phyloP scores from a whole-genome alignment of 2,797 vertebrate genomes.

The Takifugu ocellatus region DNA sequence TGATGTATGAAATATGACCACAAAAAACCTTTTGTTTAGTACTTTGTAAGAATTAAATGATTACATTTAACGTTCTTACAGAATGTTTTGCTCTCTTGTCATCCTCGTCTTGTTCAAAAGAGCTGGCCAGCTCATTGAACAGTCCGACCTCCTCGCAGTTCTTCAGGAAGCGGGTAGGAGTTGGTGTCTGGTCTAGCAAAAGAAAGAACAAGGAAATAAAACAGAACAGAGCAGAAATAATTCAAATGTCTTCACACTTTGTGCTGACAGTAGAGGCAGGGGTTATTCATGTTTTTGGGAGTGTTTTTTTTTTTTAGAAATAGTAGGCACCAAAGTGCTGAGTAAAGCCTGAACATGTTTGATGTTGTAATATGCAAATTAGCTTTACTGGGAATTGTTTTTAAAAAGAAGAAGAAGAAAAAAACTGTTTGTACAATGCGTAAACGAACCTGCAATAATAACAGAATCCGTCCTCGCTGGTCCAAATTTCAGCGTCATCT shows the following conservation, averaged over 20 bases:
- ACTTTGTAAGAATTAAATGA: not conserved
- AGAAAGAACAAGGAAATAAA: conserved; percentile 12
- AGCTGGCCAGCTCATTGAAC: conserved; percentile 93
- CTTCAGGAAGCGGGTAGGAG: conserved; percentile 97
- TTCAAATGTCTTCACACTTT: conserved; percentile 46
- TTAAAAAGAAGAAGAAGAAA: not conserved
- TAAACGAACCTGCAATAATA: conserved; percentile 74
- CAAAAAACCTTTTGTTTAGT: conserved; percentile 1
- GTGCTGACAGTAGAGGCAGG: conserved; percentile 28
- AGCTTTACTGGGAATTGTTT: not conserved
- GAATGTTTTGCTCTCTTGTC: conserved; percentile 82
- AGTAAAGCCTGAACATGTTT: not conserved
- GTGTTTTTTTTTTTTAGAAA: conserved; percentile 8
- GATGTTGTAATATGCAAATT: not conserved
- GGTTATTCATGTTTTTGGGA: conserved; percentile 15
- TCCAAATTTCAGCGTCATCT: conserved; percentile 98
- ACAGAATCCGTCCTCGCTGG: conserved; percentile 82
- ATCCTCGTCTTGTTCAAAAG: conserved; percentile 93
- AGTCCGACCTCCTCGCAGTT: conserved; percentile 98
- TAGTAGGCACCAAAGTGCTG: too few relatives aligned
- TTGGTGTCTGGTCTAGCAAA: conserved; percentile 93
- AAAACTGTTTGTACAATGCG: not conserved
- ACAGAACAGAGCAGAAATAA: conserved; percentile 29
- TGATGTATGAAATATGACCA: not conserved
- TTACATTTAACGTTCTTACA: conserved; percentile 57